Percentiles rank a stretch among this genome's conserved stretches.
Evolutionary conservation across 2,113 vertebrate genomes (phyloP).

Genomic region (Myrmecophaga tridactyla): DNA sequence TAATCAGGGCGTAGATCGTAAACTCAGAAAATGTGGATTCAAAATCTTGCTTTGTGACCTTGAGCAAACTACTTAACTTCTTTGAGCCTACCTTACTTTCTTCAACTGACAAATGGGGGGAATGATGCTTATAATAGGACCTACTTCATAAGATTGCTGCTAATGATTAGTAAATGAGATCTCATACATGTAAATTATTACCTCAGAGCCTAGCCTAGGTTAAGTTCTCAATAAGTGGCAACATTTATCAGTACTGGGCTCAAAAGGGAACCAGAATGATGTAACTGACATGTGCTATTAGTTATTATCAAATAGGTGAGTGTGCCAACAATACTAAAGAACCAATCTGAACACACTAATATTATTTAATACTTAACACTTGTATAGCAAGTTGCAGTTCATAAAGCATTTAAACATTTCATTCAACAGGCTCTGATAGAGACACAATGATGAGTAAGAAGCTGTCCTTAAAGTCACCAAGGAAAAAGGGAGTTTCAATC

Average conservation of each 20-base stretch:
- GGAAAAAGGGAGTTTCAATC: neutral
- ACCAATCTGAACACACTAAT: slow-evolving; percentile 15
- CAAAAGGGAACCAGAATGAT: slow-evolving; percentile 33
- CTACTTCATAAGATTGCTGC: neutral
- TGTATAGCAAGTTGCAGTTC: slow-evolving; percentile 26
- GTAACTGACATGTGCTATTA: slow-evolving; percentile 37
- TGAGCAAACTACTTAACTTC: neutral
- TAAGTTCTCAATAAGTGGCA: neutral
- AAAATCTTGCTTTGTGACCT: neutral
- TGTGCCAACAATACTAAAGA: slow-evolving; percentile 37
- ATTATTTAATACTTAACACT: slow-evolving; percentile 42
- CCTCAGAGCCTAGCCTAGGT: neutral
- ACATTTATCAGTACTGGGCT: slow-evolving; percentile 3
- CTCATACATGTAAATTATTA: slow-evolving; percentile 18
- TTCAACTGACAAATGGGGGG: slow-evolving; percentile 22
- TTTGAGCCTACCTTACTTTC: neutral
- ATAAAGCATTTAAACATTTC: slow-evolving; percentile 45
- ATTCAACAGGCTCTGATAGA: slow-evolving; percentile 16
- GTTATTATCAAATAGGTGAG: slow-evolving; percentile 42
- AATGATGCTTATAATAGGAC: neutral
- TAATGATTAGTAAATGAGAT: slow-evolving; percentile 26
- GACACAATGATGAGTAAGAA: slow-evolving; percentile 35
- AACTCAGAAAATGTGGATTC: slow-evolving; percentile 33
- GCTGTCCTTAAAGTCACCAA: neutral
- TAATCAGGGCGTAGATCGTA: slow-evolving; percentile 16